Evolutionary conservation across 1,140 invertebrate genomes (phyloP), one percentile per base, ranked within the genome.

Genomic region (Idris sp.): DNA sequence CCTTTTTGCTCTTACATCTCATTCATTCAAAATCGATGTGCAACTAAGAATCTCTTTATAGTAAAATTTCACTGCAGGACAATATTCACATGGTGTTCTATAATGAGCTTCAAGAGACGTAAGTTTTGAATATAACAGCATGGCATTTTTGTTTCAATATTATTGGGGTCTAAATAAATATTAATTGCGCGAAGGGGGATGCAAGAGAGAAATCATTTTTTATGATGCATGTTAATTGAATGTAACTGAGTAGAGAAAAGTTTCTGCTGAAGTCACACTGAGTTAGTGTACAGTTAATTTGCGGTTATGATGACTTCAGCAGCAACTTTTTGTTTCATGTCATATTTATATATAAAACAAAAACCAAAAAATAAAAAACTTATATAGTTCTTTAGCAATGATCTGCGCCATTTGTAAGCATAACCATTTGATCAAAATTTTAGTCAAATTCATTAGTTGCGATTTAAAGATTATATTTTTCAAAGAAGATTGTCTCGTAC

Each of bases 71-170:
- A 64, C 59, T 35, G 38, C 58, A 73, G 58, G 68, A 73, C 68
- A 73, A 73, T 73, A 73, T 73, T 73, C 33, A 62, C 58, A 64
- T 64, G 68, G 58, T 73, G 68, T 73, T 73, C 68, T 64, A 64
- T 53, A 64, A 73, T 73, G 68, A 73, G 68, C 68, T 73, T 73
- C 68, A 58, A 53, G 56, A 59, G 59, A 59, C 38, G 67, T 62
- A 33, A n/a, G 28, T 72, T 62, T 72, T 31, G 49, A 31, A 40
- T 44, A 49, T n/a, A 64, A 71, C 22, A 38, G 28, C 28, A 14
- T 31, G 51, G 10, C 4, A n/a, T 18, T 53, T 51, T 9, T 22
- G 33, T 46, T 44, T 46, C 10, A 16, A 30, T 38, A 46, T 41
- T n/a, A n/a, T 54, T 25, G 22, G 13, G 30, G 43, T 35, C 59